Conservation (phyloP, 2,797 vertebrate genomes). For the Channa striata region DNA sequence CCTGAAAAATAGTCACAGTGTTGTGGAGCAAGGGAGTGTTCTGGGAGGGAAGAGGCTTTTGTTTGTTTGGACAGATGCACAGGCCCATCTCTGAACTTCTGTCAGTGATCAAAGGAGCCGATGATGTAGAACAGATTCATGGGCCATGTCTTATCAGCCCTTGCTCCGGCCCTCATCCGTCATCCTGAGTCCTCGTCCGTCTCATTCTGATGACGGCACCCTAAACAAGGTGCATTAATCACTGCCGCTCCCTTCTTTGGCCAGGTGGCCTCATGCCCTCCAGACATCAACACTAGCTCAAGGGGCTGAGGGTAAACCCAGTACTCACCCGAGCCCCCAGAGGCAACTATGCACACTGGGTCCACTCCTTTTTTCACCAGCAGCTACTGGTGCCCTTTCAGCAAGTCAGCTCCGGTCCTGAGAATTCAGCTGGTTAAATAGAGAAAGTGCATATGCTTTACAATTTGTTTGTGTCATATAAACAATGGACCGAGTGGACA, state of each 20-base stretch:
- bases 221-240: conserved; percentile 98
- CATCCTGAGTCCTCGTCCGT: conserved; percentile 89
- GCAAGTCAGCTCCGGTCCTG: conserved; percentile 42
- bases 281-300: conserved; percentile 81
- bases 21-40: conserved; percentile 49
- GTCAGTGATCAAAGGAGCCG: conserved; percentile 95
- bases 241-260: conserved; percentile 82
- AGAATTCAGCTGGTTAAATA: conserved; percentile 38
- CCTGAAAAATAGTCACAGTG: conserved; percentile 23
- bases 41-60: conserved; percentile 80
- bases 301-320: conserved; percentile 47
- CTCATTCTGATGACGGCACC: conserved; percentile 90
- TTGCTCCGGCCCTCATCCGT: conserved; percentile 90
- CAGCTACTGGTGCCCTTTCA: conserved; percentile 46
- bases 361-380: conserved; percentile 35
- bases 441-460: conserved; percentile 11
- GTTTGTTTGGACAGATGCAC: conserved; percentile 95
- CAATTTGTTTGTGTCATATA: conserved; percentile 11
- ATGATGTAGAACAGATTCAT: conserved; percentile 98
- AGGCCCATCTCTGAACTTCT: conserved; percentile 93
- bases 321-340: conserved; percentile 1
- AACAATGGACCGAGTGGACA: conserved; percentile 33
- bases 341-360: conserved; percentile 24
- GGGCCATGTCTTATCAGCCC: conserved; percentile 95
- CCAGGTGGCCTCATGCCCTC: conserved; percentile 93